phyloP scores from a whole-genome alignment of 2,797 vertebrate genomes.

The Psittacula echo region DNA sequence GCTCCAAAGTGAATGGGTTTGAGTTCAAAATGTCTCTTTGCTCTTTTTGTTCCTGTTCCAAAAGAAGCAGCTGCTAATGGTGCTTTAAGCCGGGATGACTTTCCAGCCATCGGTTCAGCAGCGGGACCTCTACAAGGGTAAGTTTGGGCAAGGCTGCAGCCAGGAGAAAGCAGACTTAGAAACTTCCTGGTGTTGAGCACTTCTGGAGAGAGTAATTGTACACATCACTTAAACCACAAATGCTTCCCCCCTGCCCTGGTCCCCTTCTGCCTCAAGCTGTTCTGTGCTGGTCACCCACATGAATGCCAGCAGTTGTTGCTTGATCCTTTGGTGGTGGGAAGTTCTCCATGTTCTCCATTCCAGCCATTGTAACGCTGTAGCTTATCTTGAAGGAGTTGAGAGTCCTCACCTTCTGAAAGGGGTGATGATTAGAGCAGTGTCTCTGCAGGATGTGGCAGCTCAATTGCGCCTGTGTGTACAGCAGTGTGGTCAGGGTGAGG shows the following conservation, averaged over 20 bases:
- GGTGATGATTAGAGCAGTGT: background rate
- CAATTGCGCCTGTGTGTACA: rapidly evolving
- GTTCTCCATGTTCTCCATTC: background rate
- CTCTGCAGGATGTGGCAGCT: background rate
- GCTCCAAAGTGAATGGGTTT: background rate
- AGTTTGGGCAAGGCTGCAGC: background rate
- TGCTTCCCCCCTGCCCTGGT: background rate
- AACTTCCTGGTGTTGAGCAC: background rate
- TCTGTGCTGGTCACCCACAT: background rate
- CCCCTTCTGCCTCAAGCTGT: background rate
- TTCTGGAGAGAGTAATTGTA: background rate
- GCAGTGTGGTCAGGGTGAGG: background rate
- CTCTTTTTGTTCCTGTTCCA: constrained; percentile 37
- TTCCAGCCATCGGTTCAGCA: constrained; percentile 79
- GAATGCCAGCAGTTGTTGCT: rapidly evolving
- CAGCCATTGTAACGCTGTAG: background rate
- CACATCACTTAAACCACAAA: background rate
- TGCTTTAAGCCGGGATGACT: constrained; percentile 81
- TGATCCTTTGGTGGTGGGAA: background rate
- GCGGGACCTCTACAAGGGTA: constrained; percentile 69
- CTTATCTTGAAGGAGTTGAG: background rate
- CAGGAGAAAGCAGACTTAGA: background rate
- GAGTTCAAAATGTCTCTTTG: constrained; percentile 11
- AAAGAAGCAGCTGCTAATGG: constrained; percentile 80
- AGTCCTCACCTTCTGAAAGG: background rate